Evolutionary conservation across 2,113 vertebrate genomes (phyloP).

Genomic region (Phocoena phocoena): DNA sequence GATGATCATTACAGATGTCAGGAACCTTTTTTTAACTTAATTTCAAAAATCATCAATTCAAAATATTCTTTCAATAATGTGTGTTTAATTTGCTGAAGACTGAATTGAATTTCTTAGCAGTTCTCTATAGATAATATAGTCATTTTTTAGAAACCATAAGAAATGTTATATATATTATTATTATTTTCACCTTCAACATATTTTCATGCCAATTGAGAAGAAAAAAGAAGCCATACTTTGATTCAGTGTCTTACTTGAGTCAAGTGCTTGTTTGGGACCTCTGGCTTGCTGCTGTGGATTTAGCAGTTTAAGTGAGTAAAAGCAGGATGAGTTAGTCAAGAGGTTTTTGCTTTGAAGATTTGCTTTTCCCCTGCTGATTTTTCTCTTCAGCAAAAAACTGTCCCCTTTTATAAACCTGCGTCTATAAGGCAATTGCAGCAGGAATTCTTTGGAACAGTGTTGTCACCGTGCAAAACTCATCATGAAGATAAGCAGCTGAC

Average conservation of each 20-base stretch:
- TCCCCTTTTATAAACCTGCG: background rate
- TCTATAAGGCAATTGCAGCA: background rate
- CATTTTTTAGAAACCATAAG: background rate
- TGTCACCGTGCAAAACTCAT: background rate
- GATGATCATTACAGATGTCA: background rate
- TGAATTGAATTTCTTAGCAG: background rate
- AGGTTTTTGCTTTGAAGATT: background rate
- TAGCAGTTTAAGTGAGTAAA: background rate
- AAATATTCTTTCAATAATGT: background rate
- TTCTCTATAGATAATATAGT: background rate
- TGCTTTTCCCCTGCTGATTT: background rate
- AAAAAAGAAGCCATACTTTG: background rate
- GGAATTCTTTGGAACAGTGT: background rate
- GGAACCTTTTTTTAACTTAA: background rate
- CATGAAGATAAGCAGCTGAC: background rate
- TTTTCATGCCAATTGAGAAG: background rate
- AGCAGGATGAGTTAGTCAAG: background rate
- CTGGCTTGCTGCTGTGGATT: background rate
- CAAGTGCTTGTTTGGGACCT: background rate
- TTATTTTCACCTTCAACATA: background rate
- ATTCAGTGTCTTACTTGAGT: background rate
- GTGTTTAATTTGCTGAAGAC: background rate
- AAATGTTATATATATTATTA: background rate
- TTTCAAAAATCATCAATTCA: background rate
- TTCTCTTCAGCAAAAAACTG: background rate